Conservation (phyloP, 2,797 vertebrate species). For the Coluber constrictor region DNA sequence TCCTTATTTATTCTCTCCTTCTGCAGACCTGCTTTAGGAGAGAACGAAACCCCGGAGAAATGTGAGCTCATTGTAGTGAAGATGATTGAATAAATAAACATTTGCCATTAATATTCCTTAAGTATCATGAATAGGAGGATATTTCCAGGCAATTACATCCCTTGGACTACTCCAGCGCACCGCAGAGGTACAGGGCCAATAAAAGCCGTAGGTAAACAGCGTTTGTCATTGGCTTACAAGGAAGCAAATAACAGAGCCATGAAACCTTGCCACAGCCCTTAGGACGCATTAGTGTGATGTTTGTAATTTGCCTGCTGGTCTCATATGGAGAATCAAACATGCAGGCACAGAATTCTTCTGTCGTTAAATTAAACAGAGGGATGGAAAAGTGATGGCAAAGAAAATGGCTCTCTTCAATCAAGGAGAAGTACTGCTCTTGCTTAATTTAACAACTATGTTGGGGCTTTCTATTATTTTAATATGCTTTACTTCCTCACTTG, state of each 20-base stretch:
- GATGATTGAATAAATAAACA: conserved; percentile 23
- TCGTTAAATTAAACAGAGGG: conserved; percentile 36
- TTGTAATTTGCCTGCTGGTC: conserved; percentile 22
- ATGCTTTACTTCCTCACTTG: background rate
- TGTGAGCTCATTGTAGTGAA: background rate
- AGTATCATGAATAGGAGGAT: background rate
- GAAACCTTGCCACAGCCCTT: conserved; percentile 30
- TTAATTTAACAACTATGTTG: background rate
- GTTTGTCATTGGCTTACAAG: conserved; percentile 17
- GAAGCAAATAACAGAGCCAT: conserved; percentile 27
- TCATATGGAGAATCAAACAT: conserved; percentile 22
- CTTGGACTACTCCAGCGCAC: conserved; percentile 17
- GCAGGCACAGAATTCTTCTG: background rate
- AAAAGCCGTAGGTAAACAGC: conserved; percentile 34
- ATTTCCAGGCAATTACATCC: conserved; percentile 35
- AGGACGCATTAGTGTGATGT: conserved; percentile 9
- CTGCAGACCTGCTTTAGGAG: background rate
- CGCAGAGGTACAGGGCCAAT: conserved; percentile 22
- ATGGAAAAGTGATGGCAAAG: conserved; percentile 7
- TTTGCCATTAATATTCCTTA: conserved; percentile 8
- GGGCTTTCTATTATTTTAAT: background rate
- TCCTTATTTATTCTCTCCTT: background rate
- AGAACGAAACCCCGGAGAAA: conserved; percentile 6
- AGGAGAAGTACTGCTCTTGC: background rate
- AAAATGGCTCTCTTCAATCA: conserved; percentile 27